These are phyloP conservation scores for Cebidichthys violaceus DNA, from an alignment of 2,113 vertebrate species.

Conservation along the genomic window DNA sequence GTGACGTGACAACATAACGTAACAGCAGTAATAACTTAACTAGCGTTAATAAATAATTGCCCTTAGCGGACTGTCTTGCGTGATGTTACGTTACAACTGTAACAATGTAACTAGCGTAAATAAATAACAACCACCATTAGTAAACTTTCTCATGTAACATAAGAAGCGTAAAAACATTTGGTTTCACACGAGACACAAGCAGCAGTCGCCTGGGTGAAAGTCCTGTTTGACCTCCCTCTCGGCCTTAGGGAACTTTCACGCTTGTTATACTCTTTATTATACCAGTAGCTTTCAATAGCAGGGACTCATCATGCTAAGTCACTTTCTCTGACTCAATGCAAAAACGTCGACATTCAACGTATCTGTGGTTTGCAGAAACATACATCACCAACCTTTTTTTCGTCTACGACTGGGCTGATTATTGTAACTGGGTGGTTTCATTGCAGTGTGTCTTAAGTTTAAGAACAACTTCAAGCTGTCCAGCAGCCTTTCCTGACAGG, in stretches of 20 bases:
- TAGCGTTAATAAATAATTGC: no score
- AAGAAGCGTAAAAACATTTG: no score
- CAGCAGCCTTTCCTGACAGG: constrained; percentile 64
- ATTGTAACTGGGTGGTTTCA: neutral
- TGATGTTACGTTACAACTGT: neutral
- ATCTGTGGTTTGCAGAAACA: neutral
- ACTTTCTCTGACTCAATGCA: neutral
- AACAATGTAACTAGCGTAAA: neutral
- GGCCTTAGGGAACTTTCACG: neutral
- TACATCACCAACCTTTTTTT: neutral
- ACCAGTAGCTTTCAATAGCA: neutral
- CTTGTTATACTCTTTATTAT: neutral
- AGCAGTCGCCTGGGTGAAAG: neutral
- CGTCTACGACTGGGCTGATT: neutral
- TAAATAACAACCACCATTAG: neutral
- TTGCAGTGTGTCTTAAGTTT: constrained; percentile 1
- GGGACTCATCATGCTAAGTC: neutral
- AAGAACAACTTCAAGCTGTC: constrained; percentile 25
- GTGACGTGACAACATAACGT: no score
- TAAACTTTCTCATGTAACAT: neutral
- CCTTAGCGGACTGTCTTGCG: no score
- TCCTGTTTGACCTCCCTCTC: neutral
- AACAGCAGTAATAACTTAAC: no score
- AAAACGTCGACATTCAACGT: neutral
- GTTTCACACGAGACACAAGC: no score